Conservation (phyloP, 1,140 invertebrate genomes). For the Drosophila setifemur region DNA sequence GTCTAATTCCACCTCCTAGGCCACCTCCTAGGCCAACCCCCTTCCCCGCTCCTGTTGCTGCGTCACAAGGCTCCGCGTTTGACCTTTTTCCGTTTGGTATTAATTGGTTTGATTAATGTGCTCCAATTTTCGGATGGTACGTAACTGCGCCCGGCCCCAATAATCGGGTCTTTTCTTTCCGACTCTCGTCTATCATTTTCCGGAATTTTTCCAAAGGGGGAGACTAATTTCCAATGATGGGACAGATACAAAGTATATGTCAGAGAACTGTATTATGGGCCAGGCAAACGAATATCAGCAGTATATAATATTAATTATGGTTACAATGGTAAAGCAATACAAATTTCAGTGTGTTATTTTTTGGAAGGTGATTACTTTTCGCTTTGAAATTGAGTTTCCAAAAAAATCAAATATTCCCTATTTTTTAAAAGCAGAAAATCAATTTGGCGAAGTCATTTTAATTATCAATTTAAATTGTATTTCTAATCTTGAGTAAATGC, state of each 20-base stretch:
- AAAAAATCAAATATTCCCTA: no score
- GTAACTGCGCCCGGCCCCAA: constrained; percentile 36
- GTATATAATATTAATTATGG: no score
- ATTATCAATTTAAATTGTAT: no score
- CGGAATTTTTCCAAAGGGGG: not conserved
- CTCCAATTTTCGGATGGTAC: constrained; percentile 65
- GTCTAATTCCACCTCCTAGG: not conserved
- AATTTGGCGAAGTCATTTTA: no score
- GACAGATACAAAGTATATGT: constrained; percentile 17
- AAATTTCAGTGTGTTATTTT: no score
- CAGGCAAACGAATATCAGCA: not conserved
- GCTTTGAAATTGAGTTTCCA: no score
- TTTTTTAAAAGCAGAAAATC: no score
- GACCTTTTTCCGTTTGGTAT: constrained; percentile 61
- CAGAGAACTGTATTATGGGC: not conserved
- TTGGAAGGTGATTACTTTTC: no score
- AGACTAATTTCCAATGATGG: not conserved
- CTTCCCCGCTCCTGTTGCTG: constrained; percentile 4
- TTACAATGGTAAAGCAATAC: no score
- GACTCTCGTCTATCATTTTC: constrained; percentile 26
- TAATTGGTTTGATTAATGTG: constrained; percentile 78
- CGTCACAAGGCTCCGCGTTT: constrained; percentile 24
- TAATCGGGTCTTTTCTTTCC: constrained; percentile 22
- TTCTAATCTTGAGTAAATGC: no score
- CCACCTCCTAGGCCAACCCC: not conserved